Conservation (phyloP, 2,113 vertebrate species). For the Beaufortia kweichowensis region DNA sequence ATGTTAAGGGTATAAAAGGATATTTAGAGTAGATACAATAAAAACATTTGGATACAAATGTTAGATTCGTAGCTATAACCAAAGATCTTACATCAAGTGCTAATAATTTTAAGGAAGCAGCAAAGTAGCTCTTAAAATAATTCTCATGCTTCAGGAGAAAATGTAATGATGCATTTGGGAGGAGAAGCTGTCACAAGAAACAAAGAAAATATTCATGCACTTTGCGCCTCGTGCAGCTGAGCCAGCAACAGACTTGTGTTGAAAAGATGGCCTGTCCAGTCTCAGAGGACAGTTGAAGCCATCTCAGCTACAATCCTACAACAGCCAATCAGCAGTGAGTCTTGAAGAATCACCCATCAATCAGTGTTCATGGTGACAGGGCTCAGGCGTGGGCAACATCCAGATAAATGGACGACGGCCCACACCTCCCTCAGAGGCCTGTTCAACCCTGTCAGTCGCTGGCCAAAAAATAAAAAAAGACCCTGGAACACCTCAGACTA, state of each 20-base stretch:
- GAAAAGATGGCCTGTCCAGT: slow-evolving; percentile 29
- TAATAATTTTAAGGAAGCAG: slow-evolving; percentile 19
- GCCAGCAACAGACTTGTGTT: slow-evolving; percentile 17
- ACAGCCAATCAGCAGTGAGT: slow-evolving; percentile 58
- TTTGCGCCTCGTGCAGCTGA: slow-evolving; percentile 9
- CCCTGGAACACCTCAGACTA: slow-evolving; percentile 39
- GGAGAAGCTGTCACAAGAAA: background rate
- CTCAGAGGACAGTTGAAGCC: slow-evolving; percentile 8
- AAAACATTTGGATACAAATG: background rate
- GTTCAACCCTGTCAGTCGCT: slow-evolving; percentile 38
- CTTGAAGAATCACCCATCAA: slow-evolving; percentile 62
- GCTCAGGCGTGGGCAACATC: slow-evolving; percentile 51
- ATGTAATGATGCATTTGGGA: background rate
- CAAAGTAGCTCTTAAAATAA: slow-evolving; percentile 7
- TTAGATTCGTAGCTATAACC: background rate
- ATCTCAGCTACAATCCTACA: slow-evolving; percentile 29
- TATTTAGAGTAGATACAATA: background rate
- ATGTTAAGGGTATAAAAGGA: background rate
- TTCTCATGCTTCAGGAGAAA: background rate
- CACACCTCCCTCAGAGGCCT: slow-evolving; percentile 40
- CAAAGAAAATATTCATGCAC: slow-evolving; percentile 19
- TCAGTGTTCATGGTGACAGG: slow-evolving; percentile 58
- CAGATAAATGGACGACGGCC: slow-evolving; percentile 69
- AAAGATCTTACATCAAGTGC: background rate
- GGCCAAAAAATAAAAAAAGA: slow-evolving; percentile 44